Conservation (phyloP, 1,140 invertebrate species). For the Nephila pilipes region DNA sequence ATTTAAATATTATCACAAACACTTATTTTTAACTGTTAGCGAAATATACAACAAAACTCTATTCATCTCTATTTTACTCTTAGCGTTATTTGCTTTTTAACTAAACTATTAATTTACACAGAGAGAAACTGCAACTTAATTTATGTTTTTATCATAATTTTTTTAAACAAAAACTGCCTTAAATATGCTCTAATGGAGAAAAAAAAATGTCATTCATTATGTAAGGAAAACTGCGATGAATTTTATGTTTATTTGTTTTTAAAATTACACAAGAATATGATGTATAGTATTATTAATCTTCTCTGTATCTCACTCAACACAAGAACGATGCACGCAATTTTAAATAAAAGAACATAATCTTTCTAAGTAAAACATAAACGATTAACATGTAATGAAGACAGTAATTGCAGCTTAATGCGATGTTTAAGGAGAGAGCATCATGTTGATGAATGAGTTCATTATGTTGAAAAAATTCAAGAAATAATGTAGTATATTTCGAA, state of each 20-base stretch:
- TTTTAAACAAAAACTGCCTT: no score
- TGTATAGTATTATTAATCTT: background rate
- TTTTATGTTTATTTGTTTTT: background rate
- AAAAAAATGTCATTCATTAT: no score
- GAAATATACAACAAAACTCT: no score
- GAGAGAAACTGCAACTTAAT: no score
- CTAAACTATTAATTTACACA: no score
- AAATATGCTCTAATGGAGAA: no score
- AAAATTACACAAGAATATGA: background rate
- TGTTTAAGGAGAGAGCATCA: background rate
- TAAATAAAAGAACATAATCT: slow-evolving; percentile 29
- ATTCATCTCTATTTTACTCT: no score
- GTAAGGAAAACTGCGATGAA: no score
- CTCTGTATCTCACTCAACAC: background rate
- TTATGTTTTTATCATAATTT: no score
- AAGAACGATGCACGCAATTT: background rate
- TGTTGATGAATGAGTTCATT: slow-evolving; percentile 7
- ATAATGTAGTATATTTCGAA: background rate
- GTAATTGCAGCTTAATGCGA: slow-evolving; percentile 33
- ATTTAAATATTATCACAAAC: no score
- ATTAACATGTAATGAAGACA: slow-evolving; percentile 25
- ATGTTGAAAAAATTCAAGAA: background rate
- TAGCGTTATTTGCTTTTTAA: no score
- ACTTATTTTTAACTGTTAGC: no score
- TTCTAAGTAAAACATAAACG: slow-evolving; percentile 21